Evolutionary conservation across 2,797 vertebrate species (phyloP), one percentile per base, ranked within the genome.

Genomic region (Vipera latastei): DNA sequence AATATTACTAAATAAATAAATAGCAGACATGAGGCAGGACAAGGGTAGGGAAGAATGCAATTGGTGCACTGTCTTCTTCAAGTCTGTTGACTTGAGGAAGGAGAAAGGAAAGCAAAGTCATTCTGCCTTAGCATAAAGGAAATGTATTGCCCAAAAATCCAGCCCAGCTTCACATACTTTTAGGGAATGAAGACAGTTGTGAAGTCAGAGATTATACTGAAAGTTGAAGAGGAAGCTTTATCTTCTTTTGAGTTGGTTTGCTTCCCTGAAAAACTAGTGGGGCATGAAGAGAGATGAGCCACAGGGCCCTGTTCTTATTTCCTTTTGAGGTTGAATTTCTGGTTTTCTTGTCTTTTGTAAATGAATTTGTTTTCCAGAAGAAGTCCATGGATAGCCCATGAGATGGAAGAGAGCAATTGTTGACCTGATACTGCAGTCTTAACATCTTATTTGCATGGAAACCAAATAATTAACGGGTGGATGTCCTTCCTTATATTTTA

Each of bases 401-500:
- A n/a, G 83, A 56, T 26, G 38, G 53, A 32, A 16, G 16, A 56
- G 16, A 57, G 65, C 14, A 89, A 65, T 60, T 61, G 20, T 1
- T 32, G 55, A 38, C 18, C 7, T 63, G 32, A 4, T 28, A 14
- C 59, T 25, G 4, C 88, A 59, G 4, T 38, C 20, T 61, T 61
- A 18, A n/a, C 7, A 0, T 53, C 32, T 55, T 20, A 69, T 51
- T 63, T 59, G 6, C 11, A 5, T 86, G 69, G 94, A 83, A 13
- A n/a, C 0, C 11, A 20, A 90, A 44, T 61, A 59, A 93, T 88
- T 89, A 61, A 14, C 14, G 0, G 3, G 4, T 94, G 60, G 92
- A 28, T 90, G 2, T 92, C 44, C 20, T 83, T 78, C 32, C 73
- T 92, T 44, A n/a, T 93, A 2, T 95, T 92, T 63, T 95, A 99